A percentile compares a stretch with the other conserved stretches of the same genome.
Evolutionary conservation across 2,888 invertebrate genomes (phyloP).

Genomic region (Ecdyonurus torrentis): DNA sequence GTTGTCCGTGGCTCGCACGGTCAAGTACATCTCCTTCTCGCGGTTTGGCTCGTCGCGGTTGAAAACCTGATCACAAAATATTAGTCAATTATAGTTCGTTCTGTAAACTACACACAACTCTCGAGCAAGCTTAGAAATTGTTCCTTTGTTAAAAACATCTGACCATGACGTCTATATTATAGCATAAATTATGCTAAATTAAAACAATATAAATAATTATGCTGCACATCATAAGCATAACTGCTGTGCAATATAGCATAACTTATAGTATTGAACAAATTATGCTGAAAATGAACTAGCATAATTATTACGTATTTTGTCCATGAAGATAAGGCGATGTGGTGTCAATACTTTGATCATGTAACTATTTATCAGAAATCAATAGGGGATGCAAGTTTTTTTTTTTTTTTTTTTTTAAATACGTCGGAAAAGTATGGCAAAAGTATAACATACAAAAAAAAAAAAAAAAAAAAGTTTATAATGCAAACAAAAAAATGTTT

Average conservation of each 20-base stretch:
- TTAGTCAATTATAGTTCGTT: background rate
- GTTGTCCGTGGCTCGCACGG: slow-evolving; percentile 83
- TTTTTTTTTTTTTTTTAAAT: background rate
- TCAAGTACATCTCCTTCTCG: slow-evolving; percentile 64
- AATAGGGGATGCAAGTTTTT: too few relatives aligned
- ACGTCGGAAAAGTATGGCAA: too few relatives aligned
- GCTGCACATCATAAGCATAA: too few relatives aligned
- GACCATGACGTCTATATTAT: too few relatives aligned
- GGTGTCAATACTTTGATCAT: background rate
- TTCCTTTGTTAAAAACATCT: background rate
- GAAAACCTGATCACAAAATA: slow-evolving; percentile 37
- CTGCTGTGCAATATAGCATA: background rate
- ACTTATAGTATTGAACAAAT: background rate
- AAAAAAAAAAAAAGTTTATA: too few relatives aligned
- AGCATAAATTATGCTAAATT: too few relatives aligned
- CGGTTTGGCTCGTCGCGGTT: slow-evolving; percentile 79
- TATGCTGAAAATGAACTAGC: too few relatives aligned
- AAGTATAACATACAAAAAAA: too few relatives aligned
- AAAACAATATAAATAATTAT: too few relatives aligned
- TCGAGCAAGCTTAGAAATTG: background rate
- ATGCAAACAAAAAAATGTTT: too few relatives aligned
- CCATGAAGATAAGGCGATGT: too few relatives aligned
- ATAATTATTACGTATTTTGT: background rate
- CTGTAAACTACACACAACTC: too few relatives aligned
- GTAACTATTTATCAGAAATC: background rate